phyloP scores from a whole-genome alignment of 2,113 vertebrate species.

The Tragelaphus scriptus region DNA sequence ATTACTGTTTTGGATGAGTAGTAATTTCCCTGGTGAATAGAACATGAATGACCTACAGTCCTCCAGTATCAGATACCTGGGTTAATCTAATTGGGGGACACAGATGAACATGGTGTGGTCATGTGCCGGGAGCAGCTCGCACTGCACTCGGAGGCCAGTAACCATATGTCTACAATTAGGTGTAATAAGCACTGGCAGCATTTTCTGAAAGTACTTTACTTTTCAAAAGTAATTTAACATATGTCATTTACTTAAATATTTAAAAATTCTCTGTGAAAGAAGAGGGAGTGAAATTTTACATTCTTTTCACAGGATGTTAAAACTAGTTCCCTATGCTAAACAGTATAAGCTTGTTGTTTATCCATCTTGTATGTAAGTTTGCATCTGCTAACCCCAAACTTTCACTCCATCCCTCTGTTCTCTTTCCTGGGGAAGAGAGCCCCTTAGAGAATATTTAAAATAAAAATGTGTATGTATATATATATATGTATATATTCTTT shows the following conservation, averaged over 20 bases:
- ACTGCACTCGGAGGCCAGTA: neutral
- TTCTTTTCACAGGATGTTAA: neutral
- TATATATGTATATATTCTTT: neutral
- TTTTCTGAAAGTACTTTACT: neutral
- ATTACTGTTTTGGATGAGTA: neutral
- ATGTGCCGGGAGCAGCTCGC: rapidly evolving
- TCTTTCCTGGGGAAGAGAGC: neutral
- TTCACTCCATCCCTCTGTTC: neutral
- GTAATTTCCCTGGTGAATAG: neutral
- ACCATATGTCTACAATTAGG: neutral
- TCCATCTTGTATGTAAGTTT: neutral
- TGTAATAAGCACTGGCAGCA: neutral
- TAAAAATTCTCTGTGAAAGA: neutral
- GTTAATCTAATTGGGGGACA: neutral
- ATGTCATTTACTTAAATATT: neutral
- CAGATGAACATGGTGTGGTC: neutral
- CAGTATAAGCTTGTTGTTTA: neutral
- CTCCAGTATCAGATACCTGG: neutral
- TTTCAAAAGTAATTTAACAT: neutral
- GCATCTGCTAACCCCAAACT: neutral
- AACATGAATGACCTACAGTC: neutral
- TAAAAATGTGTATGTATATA: neutral
- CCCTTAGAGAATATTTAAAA: neutral
- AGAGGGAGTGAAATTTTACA: neutral
- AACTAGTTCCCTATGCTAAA: neutral